phyloP scores from a whole-genome alignment of 2,113 vertebrate genomes.

The Dicerorhinus sumatrensis region DNA sequence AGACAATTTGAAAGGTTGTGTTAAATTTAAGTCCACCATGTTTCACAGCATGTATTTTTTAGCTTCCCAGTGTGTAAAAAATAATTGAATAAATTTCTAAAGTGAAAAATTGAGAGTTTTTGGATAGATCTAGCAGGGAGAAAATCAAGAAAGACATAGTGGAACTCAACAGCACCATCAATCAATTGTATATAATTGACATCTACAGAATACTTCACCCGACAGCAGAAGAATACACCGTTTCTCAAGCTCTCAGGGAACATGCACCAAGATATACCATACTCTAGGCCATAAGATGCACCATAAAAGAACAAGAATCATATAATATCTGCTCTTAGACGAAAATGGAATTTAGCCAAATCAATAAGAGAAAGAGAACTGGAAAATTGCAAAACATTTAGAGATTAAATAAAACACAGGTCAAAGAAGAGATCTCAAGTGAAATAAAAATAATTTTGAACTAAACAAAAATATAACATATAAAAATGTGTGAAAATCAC shows the following conservation, averaged over 20 bases:
- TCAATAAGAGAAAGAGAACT: not conserved
- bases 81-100: not conserved
- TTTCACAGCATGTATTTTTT: not conserved
- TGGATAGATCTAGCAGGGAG: not conserved
- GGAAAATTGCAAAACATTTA: not conserved
- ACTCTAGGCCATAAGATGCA: not conserved
- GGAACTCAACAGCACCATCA: not conserved
- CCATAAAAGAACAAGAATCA: not conserved
- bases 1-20: not conserved
- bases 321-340: not conserved
- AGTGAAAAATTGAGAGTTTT: not conserved
- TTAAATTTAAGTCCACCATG: not conserved
- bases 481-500: not conserved
- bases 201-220: not conserved
- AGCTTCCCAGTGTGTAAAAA: not conserved
- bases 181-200: not conserved
- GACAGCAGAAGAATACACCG: not conserved
- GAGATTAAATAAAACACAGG: not conserved
- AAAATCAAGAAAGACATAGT: not conserved
- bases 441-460: not conserved
- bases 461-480: not conserved
- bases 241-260: not conserved
- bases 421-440: not conserved
- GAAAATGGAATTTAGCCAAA: not conserved
- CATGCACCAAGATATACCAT: not conserved